Percentiles rank a stretch among this genome's conserved stretches.
phyloP scores from a whole-genome alignment of 2,113 vertebrate species.

The Pseudonaja textilis region DNA sequence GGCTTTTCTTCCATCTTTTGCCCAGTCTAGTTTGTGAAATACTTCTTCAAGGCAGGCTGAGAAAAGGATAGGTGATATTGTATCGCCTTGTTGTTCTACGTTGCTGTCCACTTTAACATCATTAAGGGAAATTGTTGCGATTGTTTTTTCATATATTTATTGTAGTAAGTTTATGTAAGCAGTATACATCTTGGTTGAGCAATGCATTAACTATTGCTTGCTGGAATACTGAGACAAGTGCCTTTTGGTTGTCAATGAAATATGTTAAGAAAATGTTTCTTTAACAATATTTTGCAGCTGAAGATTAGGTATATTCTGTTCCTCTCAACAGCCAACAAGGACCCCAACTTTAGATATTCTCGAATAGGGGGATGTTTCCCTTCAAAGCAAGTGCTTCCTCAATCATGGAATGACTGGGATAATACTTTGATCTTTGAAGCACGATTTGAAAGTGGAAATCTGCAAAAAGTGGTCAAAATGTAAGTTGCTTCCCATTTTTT shows the following conservation, averaged over 20 bases:
- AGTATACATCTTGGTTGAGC: not conserved
- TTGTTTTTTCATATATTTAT: not conserved
- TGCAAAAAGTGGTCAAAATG: conserved; percentile 76
- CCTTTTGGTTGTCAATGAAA: not conserved
- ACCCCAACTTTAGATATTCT: conserved; percentile 69
- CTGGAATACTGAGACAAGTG: not conserved
- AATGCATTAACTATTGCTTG: not conserved
- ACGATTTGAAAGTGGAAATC: conserved; percentile 78
- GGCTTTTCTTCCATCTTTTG: too few relatives aligned
- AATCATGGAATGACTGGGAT: conserved; percentile 55
- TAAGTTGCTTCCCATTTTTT: conserved; percentile 61
- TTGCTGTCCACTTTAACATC: too few relatives aligned
- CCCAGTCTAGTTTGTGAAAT: too few relatives aligned
- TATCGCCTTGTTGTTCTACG: too few relatives aligned
- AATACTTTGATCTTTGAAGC: conserved; percentile 76
- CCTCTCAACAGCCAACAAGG: conserved; percentile 60
- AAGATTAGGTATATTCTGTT: conserved; percentile 36
- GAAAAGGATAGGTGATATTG: too few relatives aligned
- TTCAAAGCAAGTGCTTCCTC: conserved; percentile 45
- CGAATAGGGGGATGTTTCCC: conserved; percentile 62
- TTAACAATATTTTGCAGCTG: not conserved
- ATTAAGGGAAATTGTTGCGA: too few relatives aligned
- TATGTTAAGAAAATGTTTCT: not conserved
- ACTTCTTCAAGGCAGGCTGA: too few relatives aligned
- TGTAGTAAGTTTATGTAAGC: not conserved